These are phyloP conservation scores for Clupea harengus DNA, from an alignment of 2,113 vertebrate species.

Conservation along the genomic window DNA sequence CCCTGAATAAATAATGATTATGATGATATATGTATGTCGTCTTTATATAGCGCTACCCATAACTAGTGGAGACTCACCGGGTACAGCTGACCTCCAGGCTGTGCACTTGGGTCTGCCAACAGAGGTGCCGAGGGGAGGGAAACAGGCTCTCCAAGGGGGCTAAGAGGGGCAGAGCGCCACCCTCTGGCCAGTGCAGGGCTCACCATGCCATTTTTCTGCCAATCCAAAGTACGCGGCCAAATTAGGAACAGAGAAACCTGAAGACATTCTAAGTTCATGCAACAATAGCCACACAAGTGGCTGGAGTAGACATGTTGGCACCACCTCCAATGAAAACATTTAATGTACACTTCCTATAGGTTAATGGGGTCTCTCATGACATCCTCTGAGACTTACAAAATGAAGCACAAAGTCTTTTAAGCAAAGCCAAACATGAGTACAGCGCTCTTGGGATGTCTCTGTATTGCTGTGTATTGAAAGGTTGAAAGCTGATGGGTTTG, in stretches of 20 bases:
- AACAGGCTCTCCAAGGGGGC: constrained; percentile 23
- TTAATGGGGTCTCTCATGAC: too few species aligned
- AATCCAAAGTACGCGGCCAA: not conserved
- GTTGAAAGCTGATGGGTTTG: not conserved
- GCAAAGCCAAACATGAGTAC: not conserved
- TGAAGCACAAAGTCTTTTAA: not conserved
- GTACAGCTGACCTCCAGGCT: constrained; percentile 44
- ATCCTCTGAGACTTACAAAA: not conserved
- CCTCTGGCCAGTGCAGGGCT: constrained; percentile 8
- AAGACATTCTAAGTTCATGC: not conserved
- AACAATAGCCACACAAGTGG: too few species aligned
- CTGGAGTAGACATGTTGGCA: too few species aligned
- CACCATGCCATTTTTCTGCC: constrained; percentile 47
- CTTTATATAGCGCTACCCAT: not conserved
- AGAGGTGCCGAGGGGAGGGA: constrained; percentile 66
- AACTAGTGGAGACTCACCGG: constrained; percentile 52
- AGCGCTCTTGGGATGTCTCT: not conserved
- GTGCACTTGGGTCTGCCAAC: constrained; percentile 50
- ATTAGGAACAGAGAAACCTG: not conserved
- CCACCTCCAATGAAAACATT: too few species aligned
- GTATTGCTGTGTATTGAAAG: not conserved
- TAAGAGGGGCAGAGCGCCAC: not conserved
- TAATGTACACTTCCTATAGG: too few species aligned
- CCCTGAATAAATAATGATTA: too few species aligned
- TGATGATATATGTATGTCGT: too few species aligned